These are phyloP conservation scores for Crenuchus spilurus DNA, from an alignment of 2,797 vertebrate genomes.

Conservation along the genomic window DNA sequence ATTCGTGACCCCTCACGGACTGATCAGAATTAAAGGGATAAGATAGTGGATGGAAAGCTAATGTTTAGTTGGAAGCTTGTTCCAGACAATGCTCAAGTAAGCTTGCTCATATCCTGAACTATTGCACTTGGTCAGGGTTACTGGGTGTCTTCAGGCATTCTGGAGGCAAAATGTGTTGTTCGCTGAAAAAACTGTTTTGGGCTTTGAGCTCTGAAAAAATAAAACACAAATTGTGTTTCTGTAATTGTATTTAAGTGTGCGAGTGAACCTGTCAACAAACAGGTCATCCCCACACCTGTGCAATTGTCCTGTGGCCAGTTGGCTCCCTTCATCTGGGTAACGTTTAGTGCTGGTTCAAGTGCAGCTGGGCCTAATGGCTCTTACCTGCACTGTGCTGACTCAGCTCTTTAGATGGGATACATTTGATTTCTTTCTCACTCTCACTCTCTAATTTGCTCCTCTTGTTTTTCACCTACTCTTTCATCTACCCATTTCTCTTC, in stretches of 20 bases:
- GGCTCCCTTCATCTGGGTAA: neutral
- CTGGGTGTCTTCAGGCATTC: neutral
- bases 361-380: slow-evolving; percentile 52
- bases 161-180: slow-evolving; percentile 14
- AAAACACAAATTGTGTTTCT: neutral
- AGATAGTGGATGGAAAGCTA: no score
- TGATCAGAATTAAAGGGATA: no score
- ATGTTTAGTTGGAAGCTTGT: no score
- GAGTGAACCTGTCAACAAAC: neutral
- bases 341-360: slow-evolving; percentile 15
- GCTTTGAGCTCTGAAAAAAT: neutral
- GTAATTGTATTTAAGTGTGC: neutral
- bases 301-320: neutral
- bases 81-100: neutral
- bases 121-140: neutral
- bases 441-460: slow-evolving; percentile 60
- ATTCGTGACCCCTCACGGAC: no score
- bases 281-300: neutral
- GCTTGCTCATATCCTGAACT: neutral
- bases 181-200: neutral
- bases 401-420: slow-evolving; percentile 64
- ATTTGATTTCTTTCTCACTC: slow-evolving; percentile 42
- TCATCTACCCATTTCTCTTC: slow-evolving; percentile 22
- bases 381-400: slow-evolving; percentile 66
- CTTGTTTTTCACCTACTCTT: slow-evolving; percentile 51